These are phyloP conservation scores for Tetragonisca angustula DNA, from an alignment of 2,888 invertebrate species.

Conservation along the genomic window DNA sequence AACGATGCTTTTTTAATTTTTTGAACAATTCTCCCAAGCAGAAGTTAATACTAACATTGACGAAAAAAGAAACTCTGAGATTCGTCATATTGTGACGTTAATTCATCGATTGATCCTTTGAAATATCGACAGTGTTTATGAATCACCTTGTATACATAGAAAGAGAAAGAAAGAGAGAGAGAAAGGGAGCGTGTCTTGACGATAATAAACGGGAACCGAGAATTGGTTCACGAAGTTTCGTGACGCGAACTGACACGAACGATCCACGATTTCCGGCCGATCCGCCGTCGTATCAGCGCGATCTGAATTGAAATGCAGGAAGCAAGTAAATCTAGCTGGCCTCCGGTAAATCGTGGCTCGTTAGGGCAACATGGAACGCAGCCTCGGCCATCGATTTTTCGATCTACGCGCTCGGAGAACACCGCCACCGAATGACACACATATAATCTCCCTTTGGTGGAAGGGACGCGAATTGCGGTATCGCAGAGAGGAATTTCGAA, in stretches of 20 bases:
- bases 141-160: too few relatives aligned
- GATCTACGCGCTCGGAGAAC: constrained; percentile 11
- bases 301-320: constrained; percentile 60
- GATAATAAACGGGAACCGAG: constrained; percentile 7
- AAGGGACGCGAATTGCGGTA: background rate
- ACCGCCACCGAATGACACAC: background rate
- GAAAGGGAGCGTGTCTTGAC: background rate
- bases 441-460: background rate
- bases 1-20: too few relatives aligned
- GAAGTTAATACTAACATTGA: too few relatives aligned
- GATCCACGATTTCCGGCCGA: constrained; percentile 58
- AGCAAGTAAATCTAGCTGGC: constrained; percentile 48
- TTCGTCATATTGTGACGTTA: too few relatives aligned
- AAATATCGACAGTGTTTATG: too few relatives aligned
- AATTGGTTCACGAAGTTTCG: constrained; percentile 33
- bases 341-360: constrained; percentile 52
- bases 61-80: too few relatives aligned
- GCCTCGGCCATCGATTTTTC: constrained; percentile 47
- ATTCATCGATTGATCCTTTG: too few relatives aligned
- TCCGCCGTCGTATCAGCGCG: constrained; percentile 39
- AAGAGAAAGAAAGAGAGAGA: background rate
- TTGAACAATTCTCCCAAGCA: too few relatives aligned
- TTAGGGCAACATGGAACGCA: constrained; percentile 38
- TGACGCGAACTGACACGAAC: constrained; percentile 53
- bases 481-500: background rate